phyloP scores from a whole-genome alignment of 2,888 invertebrate species.

The Tortricodes alternella region DNA sequence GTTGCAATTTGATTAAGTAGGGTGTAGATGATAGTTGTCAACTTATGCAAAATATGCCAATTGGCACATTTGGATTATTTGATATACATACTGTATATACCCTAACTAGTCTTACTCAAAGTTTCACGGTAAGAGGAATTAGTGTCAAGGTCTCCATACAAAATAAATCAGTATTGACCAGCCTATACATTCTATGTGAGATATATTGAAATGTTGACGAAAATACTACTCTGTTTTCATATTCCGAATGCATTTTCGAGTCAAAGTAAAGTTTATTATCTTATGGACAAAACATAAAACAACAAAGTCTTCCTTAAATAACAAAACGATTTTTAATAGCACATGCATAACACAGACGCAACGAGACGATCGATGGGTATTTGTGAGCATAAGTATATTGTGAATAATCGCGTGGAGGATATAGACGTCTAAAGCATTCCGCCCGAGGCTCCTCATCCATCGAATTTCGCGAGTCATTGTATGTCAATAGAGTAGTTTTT shows the following conservation, averaged over 20 bases:
- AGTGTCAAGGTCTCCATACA: too few relatives aligned
- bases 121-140: too few relatives aligned
- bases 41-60: too few relatives aligned
- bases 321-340: not conserved
- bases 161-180: not conserved
- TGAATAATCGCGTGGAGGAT: too few relatives aligned
- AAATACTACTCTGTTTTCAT: conserved; percentile 11
- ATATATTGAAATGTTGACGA: not conserved
- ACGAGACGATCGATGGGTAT: too few relatives aligned
- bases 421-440: not conserved
- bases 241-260: too few relatives aligned
- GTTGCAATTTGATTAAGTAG: too few relatives aligned
- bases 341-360: not conserved
- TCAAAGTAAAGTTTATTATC: not conserved
- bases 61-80: too few relatives aligned
- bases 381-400: too few relatives aligned
- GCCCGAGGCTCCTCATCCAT: not conserved
- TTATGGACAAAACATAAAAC: not conserved
- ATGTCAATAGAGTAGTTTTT: conserved; percentile 20
- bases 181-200: not conserved
- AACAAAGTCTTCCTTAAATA: not conserved
- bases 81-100: too few relatives aligned
- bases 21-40: too few relatives aligned
- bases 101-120: too few relatives aligned
- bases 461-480: not conserved